Conservation (phyloP, 2,113 vertebrate genomes). For the Nettapus auritus region DNA sequence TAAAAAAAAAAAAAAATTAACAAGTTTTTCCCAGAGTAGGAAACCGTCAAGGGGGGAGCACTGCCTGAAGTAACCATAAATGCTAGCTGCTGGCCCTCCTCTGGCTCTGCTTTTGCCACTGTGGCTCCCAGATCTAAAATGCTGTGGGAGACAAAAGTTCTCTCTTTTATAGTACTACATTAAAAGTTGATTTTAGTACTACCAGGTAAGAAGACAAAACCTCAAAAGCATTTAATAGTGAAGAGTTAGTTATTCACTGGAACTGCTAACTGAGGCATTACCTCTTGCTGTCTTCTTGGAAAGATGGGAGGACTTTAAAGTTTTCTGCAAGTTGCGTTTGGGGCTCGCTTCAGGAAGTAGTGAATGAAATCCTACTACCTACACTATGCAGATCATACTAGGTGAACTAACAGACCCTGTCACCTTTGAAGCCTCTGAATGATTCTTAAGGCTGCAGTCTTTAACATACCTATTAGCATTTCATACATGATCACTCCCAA, state of each 20-base stretch:
- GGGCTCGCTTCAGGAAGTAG: neutral
- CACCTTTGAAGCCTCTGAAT: neutral
- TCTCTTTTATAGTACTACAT: neutral
- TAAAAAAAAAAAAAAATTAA: neutral
- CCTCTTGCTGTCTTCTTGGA: neutral
- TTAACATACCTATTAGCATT: conserved; percentile 92
- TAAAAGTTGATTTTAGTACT: neutral
- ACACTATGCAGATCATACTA: neutral
- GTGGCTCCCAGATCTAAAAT: neutral
- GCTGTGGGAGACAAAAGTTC: neutral
- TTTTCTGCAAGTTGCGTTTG: neutral
- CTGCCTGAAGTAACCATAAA: too few species aligned
- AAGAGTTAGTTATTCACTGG: neutral
- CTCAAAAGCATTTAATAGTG: neutral
- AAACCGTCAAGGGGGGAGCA: neutral
- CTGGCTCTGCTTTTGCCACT: neutral
- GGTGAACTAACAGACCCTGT: neutral
- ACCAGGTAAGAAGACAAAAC: neutral
- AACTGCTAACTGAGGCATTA: neutral
- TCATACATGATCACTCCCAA: conserved; percentile 98
- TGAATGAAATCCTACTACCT: neutral
- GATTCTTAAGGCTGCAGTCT: neutral
- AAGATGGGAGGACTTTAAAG: neutral
- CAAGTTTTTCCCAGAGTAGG: neutral
- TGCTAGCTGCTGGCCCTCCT: too few species aligned